Conservation (phyloP, 1,140 invertebrate species). For the silkworm (Bombyx mori) region ASM3026992v2 NC_085132.1:4292501-4293000, state of each 20-base stretch:
- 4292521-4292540: not conserved
- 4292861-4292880: constrained; percentile 13
- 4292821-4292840: constrained; percentile 45
- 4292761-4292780: constrained; percentile 29
- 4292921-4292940: constrained; percentile 62
- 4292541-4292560: not conserved
- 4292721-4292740: constrained; percentile 29
- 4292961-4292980: not conserved
- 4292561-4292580: not conserved
- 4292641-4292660: no score
- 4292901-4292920: constrained; percentile 61
- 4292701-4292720: constrained; percentile 11
- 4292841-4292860: not conserved
- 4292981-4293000: no score
- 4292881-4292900: constrained; percentile 49
- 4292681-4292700: no score
- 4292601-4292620: no score
- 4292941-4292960: constrained; percentile 9
- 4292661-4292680: no score
- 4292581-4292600: no score
- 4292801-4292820: constrained; percentile 50
- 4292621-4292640: no score
- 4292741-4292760: constrained; percentile 50
- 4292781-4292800: constrained; percentile 39
- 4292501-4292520: no score